These are phyloP conservation scores for Rousettus leschenaultii DNA, from an alignment of 2,113 vertebrate species.

Conservation along the genomic window DNA sequence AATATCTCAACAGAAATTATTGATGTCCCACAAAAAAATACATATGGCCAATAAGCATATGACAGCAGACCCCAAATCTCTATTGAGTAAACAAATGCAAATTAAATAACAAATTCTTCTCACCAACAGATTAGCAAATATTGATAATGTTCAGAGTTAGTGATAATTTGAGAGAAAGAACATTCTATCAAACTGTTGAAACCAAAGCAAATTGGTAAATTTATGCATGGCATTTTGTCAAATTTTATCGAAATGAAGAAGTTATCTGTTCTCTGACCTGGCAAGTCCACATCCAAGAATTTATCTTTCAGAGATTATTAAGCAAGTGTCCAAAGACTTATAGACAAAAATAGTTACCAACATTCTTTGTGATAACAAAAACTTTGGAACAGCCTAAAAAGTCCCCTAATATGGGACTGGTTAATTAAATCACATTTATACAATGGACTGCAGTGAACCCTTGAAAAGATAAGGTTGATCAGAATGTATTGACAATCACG, in stretches of 20 bases:
- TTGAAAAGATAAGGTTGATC: not conserved
- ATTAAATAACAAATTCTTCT: conserved; percentile 11
- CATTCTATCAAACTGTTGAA: not conserved
- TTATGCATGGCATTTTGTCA: not conserved
- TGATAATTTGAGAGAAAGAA: not conserved
- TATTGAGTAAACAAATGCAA: conserved; percentile 9
- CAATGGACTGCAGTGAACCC: not conserved
- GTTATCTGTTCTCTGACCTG: not conserved
- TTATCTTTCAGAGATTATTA: not conserved
- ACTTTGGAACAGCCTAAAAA: not conserved
- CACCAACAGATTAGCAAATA: not conserved
- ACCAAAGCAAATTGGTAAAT: not conserved
- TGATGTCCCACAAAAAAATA: not conserved
- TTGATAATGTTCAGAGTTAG: not conserved
- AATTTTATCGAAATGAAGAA: not conserved
- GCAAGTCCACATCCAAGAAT: not conserved
- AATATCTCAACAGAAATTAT: not conserved
- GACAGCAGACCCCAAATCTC: not conserved
- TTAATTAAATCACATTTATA: not conserved
- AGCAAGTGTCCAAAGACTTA: not conserved
- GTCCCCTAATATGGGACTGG: not conserved
- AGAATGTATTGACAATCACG: not conserved
- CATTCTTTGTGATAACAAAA: conserved; percentile 7
- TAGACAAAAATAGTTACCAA: not conserved
- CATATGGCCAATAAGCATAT: not conserved